Evolutionary conservation across 1,140 invertebrate genomes (phyloP), one percentile per base, ranked within the genome.

Genomic region (Drosophila melanica): DNA sequence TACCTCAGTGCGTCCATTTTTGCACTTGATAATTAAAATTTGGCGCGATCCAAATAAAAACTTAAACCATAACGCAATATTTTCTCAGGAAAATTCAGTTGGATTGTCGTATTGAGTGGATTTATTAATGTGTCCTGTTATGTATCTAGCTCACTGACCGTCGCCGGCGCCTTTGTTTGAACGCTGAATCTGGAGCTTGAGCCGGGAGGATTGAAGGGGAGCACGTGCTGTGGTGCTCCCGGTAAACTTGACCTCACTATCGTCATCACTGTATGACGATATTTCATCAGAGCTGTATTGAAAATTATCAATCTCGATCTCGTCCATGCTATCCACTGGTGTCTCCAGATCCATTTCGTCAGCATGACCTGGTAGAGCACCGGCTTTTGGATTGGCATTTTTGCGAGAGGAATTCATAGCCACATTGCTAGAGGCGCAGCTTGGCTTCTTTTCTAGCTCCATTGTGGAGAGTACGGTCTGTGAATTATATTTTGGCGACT

Each of bases 101-200:
- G 51, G 62, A 65, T 42, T 42, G 1, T 39, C 42, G 18, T 58
- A 10, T 45, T 8, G n/a, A 41, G 20, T 59, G 30, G 64, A 47
- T 6, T 35, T 35, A 2, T 35, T 35, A 5, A 6, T 33, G 3
- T 7, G 2, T 8, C 16, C 54, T 33, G 39, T 7, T 8, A n/a
- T 23, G n/a, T 7, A 27, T 30, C 10, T 16, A 1, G 6, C 30
- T 33, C 57, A 87, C n/a, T 87, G 65, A 12, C 75, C 79, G 68
- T 90, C 90, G 6, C 90, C 90, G 10, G 81, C 90, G 0, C 90
- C 90, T n/a, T 77, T 64, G 50, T 86, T 76, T 18, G 58, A 55
- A 8, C 47, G 67, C 9, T 23, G 23, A 1, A 2, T 11, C 7
- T 53, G 0, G 5, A 30, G 20, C 14, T 51, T 14, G 11, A 18